Conservation (phyloP, 2,888 invertebrate species). For the Cremastinae sp. region DNA sequence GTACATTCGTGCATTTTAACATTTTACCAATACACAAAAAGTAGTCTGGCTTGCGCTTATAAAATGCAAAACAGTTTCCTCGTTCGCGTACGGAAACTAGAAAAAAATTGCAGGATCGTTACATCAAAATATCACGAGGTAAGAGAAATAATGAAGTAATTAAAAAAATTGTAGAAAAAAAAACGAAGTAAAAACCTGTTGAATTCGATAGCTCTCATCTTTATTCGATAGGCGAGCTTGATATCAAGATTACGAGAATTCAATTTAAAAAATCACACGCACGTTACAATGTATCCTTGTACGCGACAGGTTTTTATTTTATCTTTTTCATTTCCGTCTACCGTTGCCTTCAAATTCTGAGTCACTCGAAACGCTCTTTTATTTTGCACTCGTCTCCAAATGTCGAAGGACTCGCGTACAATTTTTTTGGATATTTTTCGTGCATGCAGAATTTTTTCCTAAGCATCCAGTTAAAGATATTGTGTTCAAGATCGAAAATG, state of each 20-base stretch:
- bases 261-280: constrained; percentile 20
- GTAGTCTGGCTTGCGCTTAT: background rate
- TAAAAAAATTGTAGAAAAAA: constrained; percentile 4
- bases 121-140: constrained; percentile 2
- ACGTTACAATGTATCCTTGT: constrained; percentile 14
- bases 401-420: no score
- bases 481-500: no score
- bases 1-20: background rate
- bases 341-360: constrained; percentile 1
- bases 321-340: background rate
- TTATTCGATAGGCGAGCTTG: constrained; percentile 39
- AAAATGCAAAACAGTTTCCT: constrained; percentile 20
- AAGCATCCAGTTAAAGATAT: no score
- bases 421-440: no score
- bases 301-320: constrained; percentile 4
- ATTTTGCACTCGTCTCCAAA: no score
- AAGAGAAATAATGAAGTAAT: background rate
- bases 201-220: constrained; percentile 14
- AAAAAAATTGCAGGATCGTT: constrained; percentile 26
- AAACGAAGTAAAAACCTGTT: no score
- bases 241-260: constrained; percentile 32
- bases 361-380: background rate
- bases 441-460: no score
- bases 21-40: background rate
- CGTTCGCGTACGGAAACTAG: constrained; percentile 12